A percentile compares a stretch with the other conserved stretches of the same genome.
phyloP scores from a whole-genome alignment of 2,888 invertebrate species.

The Masnerella sp. region DNA sequence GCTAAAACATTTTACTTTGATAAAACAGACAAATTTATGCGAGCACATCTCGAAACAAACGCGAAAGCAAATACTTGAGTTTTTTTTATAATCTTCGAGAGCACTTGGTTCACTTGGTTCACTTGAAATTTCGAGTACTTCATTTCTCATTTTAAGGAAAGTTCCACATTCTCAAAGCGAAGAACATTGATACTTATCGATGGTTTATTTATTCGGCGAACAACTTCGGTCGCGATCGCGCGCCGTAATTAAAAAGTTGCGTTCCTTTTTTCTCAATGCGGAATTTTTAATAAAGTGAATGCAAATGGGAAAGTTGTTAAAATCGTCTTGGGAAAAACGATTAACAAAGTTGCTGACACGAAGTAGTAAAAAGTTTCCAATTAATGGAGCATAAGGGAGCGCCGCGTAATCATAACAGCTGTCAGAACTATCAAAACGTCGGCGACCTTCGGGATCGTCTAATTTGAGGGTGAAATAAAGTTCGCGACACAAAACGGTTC shows the following conservation, averaged over 20 bases:
- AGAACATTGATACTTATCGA: slow-evolving; percentile 7
- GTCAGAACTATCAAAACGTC: slow-evolving; percentile 29
- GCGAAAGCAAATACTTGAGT: too few species aligned
- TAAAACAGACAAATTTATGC: too few species aligned
- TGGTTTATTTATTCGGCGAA: background rate
- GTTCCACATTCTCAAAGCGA: background rate
- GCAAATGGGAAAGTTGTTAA: slow-evolving; percentile 22
- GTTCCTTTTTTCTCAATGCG: background rate
- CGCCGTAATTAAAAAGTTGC: slow-evolving; percentile 14
- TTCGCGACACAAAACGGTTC: background rate
- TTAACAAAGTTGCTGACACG: slow-evolving; percentile 28
- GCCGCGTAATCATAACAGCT: slow-evolving; percentile 34
- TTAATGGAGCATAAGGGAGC: slow-evolving; percentile 24
- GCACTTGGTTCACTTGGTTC: slow-evolving; percentile 8
- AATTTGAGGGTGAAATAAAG: slow-evolving; percentile 17
- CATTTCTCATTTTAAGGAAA: too few species aligned
- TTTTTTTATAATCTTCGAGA: slow-evolving; percentile 8
- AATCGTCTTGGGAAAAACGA: slow-evolving; percentile 19
- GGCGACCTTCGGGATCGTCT: slow-evolving; percentile 15
- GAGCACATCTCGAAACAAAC: too few species aligned
- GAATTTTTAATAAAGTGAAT: slow-evolving; percentile 1
- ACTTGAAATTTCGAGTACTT: slow-evolving; percentile 7
- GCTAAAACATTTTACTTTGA: too few species aligned
- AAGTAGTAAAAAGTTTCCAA: slow-evolving; percentile 31
- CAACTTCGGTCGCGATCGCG: background rate